phyloP scores from a whole-genome alignment of 2,888 invertebrate genomes.

The Philaethria dido region DNA sequence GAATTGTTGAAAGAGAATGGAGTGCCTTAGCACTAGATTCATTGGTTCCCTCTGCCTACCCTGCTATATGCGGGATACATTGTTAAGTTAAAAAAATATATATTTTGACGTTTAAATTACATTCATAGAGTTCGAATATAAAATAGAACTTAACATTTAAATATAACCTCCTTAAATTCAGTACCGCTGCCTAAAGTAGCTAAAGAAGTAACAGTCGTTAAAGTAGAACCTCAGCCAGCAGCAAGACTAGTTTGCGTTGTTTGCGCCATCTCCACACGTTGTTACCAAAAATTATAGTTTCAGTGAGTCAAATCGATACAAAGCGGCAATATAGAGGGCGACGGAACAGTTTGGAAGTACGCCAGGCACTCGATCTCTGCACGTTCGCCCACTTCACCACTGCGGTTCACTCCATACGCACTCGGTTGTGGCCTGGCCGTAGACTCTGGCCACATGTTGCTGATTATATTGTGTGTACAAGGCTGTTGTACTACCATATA shows the following conservation, averaged over 20 bases:
- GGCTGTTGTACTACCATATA: not conserved
- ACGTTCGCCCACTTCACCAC: conserved; percentile 44
- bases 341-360: conserved; percentile 63
- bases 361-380: conserved; percentile 69
- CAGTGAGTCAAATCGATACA: conserved; percentile 75
- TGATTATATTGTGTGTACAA: conserved; percentile 28
- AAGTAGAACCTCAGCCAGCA: conserved; percentile 29
- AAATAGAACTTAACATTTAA: not conserved
- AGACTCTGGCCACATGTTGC: conserved; percentile 38
- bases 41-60: too few species aligned
- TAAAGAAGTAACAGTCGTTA: conserved; percentile 26
- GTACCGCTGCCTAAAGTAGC: conserved; percentile 17
- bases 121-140: not conserved
- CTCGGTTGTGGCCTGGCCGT: conserved; percentile 36
- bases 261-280: conserved; percentile 43
- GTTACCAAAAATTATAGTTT: conserved; percentile 53
- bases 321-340: conserved; percentile 60
- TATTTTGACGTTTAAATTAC: not conserved
- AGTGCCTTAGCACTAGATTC: too few species aligned
- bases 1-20: too few species aligned
- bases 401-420: conserved; percentile 39
- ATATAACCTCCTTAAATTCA: conserved; percentile 9
- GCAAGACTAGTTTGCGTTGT: conserved; percentile 37
- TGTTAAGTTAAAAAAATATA: too few species aligned
- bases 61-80: too few species aligned